Evolutionary conservation across 1,140 invertebrate genomes (phyloP).

Genomic region (Neodiprion virginianus): DNA sequence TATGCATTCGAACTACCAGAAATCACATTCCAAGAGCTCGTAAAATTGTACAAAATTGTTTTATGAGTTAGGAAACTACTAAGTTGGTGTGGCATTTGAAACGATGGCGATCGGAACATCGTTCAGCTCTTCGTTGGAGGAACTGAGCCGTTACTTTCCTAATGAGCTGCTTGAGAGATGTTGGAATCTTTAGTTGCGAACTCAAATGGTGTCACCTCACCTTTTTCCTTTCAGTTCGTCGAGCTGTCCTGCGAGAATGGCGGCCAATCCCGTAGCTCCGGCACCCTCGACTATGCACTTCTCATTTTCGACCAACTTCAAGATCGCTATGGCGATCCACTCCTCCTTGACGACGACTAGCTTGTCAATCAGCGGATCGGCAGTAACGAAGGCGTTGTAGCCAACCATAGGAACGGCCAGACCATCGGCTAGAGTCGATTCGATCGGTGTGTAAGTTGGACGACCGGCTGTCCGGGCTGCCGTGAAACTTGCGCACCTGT

Average conservation of each 20-base stretch:
- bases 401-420: slow-evolving; percentile 90
- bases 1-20: no score
- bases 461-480: slow-evolving; percentile 75
- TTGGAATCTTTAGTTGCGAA: no score
- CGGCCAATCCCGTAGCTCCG: slow-evolving; percentile 86
- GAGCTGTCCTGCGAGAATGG: slow-evolving; percentile 82
- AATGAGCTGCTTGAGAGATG: no score
- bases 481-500: slow-evolving; percentile 85
- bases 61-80: no score
- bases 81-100: no score
- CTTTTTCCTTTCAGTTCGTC: slow-evolving; percentile 87
- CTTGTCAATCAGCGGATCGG: slow-evolving; percentile 80
- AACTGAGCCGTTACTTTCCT: no score
- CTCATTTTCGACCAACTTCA: slow-evolving; percentile 86
- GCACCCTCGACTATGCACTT: slow-evolving; percentile 95
- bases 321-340: slow-evolving; percentile 88
- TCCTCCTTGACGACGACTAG: slow-evolving; percentile 84
- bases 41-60: no score
- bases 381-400: slow-evolving; percentile 86
- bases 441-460: slow-evolving; percentile 72
- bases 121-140: no score
- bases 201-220: slow-evolving; percentile 57
- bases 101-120: no score
- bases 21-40: no score
- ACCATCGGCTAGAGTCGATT: slow-evolving; percentile 89